phyloP scores from a whole-genome alignment of 1,140 invertebrate species.

The Drosophila paulistorum region DNA sequence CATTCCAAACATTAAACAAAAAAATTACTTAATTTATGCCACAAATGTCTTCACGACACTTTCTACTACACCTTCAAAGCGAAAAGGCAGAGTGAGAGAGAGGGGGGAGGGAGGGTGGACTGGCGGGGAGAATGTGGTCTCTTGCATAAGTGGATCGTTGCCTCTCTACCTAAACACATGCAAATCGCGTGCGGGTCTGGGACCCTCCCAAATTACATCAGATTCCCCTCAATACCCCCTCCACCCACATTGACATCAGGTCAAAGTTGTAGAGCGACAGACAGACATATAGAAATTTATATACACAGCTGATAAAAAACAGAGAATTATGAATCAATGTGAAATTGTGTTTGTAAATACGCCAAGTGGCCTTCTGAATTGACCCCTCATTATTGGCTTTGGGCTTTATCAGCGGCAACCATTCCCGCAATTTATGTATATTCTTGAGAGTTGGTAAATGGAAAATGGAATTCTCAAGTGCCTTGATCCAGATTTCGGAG shows the following conservation, averaged over 20 bases:
- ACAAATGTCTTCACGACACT: conserved; percentile 66
- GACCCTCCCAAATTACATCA: conserved; percentile 58
- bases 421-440: conserved; percentile 48
- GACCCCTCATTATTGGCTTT: conserved; percentile 66
- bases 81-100: background rate
- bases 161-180: conserved; percentile 56
- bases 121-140: background rate
- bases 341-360: conserved; percentile 20
- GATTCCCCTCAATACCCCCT: conserved; percentile 18
- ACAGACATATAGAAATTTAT: conserved; percentile 55
- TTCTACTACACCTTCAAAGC: conserved; percentile 58
- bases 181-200: conserved; percentile 65
- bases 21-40: conserved; percentile 74
- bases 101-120: conserved; percentile 4
- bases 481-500: conserved; percentile 44
- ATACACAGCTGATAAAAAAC: conserved; percentile 7
- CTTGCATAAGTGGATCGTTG: conserved; percentile 57
- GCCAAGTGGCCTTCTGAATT: conserved; percentile 11
- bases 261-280: conserved; percentile 44
- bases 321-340: conserved; percentile 74
- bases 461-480: conserved; percentile 62
- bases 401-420: conserved; percentile 54
- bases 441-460: conserved; percentile 23
- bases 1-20: conserved; percentile 32
- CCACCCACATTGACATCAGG: conserved; percentile 38